Conservation (phyloP, 2,113 vertebrate genomes). For the Turnix velox region DNA sequence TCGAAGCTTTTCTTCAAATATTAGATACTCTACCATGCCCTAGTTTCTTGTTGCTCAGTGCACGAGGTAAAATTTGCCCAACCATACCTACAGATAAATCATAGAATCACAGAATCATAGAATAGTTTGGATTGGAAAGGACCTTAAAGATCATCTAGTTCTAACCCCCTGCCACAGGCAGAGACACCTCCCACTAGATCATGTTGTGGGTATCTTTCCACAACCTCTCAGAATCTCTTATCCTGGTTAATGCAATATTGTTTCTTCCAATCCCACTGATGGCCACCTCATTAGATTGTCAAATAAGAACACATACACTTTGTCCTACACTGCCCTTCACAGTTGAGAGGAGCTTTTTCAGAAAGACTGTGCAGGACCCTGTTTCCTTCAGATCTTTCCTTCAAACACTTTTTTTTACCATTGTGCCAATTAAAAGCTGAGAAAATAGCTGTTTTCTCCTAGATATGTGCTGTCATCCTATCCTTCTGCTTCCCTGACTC, state of each 20-base stretch:
- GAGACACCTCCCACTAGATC: too few relatives aligned
- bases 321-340: neutral
- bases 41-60: constrained; percentile 1
- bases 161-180: too few relatives aligned
- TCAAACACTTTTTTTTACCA: neutral
- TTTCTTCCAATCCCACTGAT: neutral
- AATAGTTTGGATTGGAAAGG: too few relatives aligned
- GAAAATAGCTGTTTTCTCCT: neutral
- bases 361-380: neutral
- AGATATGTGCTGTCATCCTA: neutral
- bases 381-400: neutral
- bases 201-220: too few relatives aligned
- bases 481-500: neutral
- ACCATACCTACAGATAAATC: neutral
- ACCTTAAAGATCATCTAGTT: too few relatives aligned
- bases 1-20: constrained; percentile 72
- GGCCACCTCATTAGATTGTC: neutral
- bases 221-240: neutral
- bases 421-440: neutral
- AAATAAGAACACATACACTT: neutral
- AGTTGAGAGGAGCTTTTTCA: neutral
- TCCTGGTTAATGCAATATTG: neutral
- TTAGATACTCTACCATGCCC: constrained; percentile 69
- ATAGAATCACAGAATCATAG: too few relatives aligned
- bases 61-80: neutral